Evolutionary conservation across 2,797 vertebrate species (phyloP), one percentile per base, ranked within the genome.

Genomic region (Phoxinus dragarum): DNA sequence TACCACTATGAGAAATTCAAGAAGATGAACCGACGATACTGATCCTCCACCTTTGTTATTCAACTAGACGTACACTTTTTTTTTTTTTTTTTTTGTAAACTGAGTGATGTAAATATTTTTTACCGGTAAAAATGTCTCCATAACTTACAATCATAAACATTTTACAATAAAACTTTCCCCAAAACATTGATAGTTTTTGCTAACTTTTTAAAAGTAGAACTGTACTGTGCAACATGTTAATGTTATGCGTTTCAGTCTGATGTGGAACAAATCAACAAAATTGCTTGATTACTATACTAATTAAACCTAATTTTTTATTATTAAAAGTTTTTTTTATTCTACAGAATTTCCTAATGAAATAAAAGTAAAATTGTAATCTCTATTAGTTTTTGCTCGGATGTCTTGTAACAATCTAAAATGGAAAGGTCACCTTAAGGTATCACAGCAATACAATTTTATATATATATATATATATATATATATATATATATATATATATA

Each of bases 1-100:
- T 99, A 99, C 90, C 98, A 99, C 90, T 99, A 99, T 21, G 98
- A 99, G 93, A 99, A 98, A 90, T 99, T 99, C 92, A 99, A 99
- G 95, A 99, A 99, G 94, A 99, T 99, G 98, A 99, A 98, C 86
- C 94, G 98, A 31, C 90, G 98, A 88, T 99, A 99, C 86, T 98
- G 88, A 97, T 56, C 23, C 68, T 34, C 40, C 17, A 7, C n/a
- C n/a, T 61, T 42, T 21, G 16, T 47, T 59, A n/a, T 3, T 47
- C 34, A 59, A 10, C 49, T 40, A 31, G 14, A 19, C 21, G 1
- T 2, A 19, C 14, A 6, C 14, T 67, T 11, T 42, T 59, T 44
- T 44, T 21, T 44, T 19, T 71, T 44, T 21, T 44, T 19, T 71
- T 9, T 21, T 16, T 40, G 44, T 77, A 21, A 59, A 49, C 10